These are phyloP conservation scores for Gymnoscopelus microlampas DNA, from an alignment of 2,797 vertebrate species.

Conservation along the genomic window DNA sequence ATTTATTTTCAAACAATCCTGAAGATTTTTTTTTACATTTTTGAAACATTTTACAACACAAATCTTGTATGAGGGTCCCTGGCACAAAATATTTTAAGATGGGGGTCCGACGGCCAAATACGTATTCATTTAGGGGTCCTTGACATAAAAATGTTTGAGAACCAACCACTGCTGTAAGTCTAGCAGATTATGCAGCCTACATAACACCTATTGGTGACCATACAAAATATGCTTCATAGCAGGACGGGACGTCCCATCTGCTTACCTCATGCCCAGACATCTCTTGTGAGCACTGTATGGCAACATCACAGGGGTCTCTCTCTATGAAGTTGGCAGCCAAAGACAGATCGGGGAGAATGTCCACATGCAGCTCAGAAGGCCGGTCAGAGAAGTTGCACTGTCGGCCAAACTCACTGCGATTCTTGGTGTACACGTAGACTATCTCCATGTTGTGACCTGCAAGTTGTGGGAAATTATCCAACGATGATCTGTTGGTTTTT, in stretches of 20 bases:
- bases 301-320: conserved; percentile 79
- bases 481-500: not conserved
- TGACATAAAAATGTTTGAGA: too few relatives aligned
- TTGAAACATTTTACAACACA: too few relatives aligned
- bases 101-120: too few relatives aligned
- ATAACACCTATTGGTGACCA: too few relatives aligned
- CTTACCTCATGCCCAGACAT: conserved; percentile 90
- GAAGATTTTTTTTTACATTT: too few relatives aligned
- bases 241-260: not conserved
- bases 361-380: conserved; percentile 78
- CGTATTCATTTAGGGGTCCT: too few relatives aligned
- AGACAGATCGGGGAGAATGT: conserved; percentile 84
- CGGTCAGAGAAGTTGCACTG: conserved; percentile 88
- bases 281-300: conserved; percentile 77
- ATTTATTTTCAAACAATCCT: too few relatives aligned
- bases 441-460: conserved; percentile 86
- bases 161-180: too few relatives aligned
- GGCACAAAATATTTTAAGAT: too few relatives aligned
- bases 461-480: not conserved
- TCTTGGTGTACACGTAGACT: conserved; percentile 84
- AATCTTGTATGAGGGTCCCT: too few relatives aligned
- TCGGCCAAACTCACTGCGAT: conserved; percentile 89
- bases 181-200: too few relatives aligned
- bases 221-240: too few relatives aligned
- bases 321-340: conserved; percentile 77